A percentile compares a stretch with the other conserved stretches of the same genome.
phyloP scores from a whole-genome alignment of 2,113 vertebrate genomes.

The Rhea americana region DNA sequence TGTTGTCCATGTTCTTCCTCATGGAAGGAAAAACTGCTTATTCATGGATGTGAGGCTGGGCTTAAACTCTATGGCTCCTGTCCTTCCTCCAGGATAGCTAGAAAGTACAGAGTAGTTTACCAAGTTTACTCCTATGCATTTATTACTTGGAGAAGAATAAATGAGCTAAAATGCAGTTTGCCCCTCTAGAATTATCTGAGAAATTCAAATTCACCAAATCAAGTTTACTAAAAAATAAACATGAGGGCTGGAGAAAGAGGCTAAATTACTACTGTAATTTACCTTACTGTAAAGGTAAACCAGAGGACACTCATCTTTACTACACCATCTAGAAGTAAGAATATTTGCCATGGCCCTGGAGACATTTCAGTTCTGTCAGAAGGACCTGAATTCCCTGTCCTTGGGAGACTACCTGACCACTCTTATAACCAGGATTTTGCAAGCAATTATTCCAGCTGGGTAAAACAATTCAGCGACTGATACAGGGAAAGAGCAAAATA shows the following conservation, averaged over 20 bases:
- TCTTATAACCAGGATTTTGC: background rate
- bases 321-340: background rate
- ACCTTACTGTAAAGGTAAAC: background rate
- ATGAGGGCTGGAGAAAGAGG: background rate
- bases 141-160: background rate
- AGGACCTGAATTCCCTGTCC: background rate
- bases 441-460: background rate
- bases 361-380: fast-evolving
- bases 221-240: background rate
- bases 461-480: background rate
- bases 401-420: fast-evolving
- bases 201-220: background rate
- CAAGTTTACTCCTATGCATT: background rate
- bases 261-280: too few relatives aligned
- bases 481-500: background rate
- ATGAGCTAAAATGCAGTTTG: background rate
- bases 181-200: background rate
- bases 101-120: background rate
- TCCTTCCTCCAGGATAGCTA: background rate
- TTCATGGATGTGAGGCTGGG: background rate
- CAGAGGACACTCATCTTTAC: background rate
- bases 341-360: fast-evolving
- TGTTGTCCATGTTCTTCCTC: fast-evolving
- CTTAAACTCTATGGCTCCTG: background rate
- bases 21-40: background rate